phyloP scores from a whole-genome alignment of 1,140 invertebrate species.

The Calephelis virginiensis region DNA sequence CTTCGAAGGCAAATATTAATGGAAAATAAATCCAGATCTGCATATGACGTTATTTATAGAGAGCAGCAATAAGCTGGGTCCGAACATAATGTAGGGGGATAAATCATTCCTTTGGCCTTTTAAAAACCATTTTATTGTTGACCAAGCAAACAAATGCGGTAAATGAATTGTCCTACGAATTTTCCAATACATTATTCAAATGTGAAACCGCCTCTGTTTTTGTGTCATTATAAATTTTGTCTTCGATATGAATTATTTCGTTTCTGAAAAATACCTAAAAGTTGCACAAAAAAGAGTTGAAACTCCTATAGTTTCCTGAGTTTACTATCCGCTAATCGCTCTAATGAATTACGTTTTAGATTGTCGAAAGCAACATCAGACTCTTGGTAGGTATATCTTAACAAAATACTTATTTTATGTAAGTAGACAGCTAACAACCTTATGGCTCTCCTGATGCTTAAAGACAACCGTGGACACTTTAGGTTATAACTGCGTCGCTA shows the following conservation, averaged over 20 bases:
- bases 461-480: no score
- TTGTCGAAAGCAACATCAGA: no score
- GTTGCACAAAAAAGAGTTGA: no score
- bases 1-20: conserved; percentile 9
- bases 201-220: not conserved
- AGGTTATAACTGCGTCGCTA: no score
- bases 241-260: not conserved
- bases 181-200: conserved; percentile 17
- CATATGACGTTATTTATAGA: conserved; percentile 15
- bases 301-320: no score
- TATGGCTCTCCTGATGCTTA: no score
- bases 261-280: not conserved
- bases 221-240: conserved; percentile 3
- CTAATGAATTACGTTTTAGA: no score
- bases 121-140: conserved; percentile 15
- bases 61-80: not conserved
- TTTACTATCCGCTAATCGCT: no score
- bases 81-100: conserved; percentile 12
- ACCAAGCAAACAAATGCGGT: conserved; percentile 15
- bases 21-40: conserved; percentile 9
- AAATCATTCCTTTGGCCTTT: conserved; percentile 14
- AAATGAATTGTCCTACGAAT: conserved; percentile 12
- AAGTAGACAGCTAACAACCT: no score
- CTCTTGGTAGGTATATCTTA: no score
- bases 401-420: no score